Conservation (phyloP, 2,888 invertebrate species). For the Periphyllus acericola region DNA sequence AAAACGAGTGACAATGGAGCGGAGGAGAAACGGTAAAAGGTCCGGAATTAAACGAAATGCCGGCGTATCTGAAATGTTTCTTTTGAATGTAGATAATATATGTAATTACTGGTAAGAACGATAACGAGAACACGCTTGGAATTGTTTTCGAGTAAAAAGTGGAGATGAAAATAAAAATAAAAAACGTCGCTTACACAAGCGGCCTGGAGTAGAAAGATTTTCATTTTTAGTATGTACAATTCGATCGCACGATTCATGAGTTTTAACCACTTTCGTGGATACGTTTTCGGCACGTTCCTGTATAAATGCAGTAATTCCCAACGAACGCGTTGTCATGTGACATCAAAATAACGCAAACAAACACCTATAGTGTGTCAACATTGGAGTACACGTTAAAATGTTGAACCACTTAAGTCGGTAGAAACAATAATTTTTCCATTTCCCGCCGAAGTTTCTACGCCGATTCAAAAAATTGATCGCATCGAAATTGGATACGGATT, state of each 20-base stretch:
- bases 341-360: neutral
- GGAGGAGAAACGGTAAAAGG: neutral
- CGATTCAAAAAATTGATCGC: too few relatives aligned
- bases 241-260: neutral
- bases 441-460: too few relatives aligned
- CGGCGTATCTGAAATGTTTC: neutral
- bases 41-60: neutral
- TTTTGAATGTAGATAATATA: neutral
- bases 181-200: neutral
- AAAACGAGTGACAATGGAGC: neutral
- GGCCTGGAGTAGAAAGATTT: neutral
- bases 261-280: constrained; percentile 15
- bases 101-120: neutral
- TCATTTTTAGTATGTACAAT: neutral
- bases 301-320: neutral
- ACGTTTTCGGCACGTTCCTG: constrained; percentile 10
- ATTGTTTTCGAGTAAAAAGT: too few relatives aligned
- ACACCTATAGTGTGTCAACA: neutral
- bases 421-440: neutral
- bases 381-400: neutral
- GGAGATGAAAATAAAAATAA: too few relatives aligned
- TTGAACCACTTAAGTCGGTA: neutral
- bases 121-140: too few relatives aligned
- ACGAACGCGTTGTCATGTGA: neutral
- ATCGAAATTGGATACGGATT: too few relatives aligned